These are phyloP conservation scores for Corydoras sp. DNA, from an alignment of 2,113 vertebrate species.

Conservation along the genomic window DNA sequence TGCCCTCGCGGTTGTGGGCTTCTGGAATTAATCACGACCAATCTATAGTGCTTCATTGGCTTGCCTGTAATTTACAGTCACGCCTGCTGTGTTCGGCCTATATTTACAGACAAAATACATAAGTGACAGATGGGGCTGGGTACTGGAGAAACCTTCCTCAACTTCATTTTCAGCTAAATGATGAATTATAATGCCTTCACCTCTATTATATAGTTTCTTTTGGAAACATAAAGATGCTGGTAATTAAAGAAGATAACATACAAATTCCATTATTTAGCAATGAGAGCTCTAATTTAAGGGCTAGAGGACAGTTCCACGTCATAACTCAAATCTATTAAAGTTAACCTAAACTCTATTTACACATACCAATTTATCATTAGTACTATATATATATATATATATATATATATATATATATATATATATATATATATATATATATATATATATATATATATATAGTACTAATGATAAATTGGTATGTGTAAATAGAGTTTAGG, in stretches of 20 bases:
- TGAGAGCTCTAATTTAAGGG: no score
- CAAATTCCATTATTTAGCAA: not conserved
- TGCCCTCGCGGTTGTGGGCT: slow-evolving; percentile 39
- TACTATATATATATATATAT: no score
- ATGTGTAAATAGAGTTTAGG: no score
- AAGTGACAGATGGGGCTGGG: not conserved
- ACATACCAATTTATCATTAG: no score
- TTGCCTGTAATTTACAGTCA: slow-evolving; percentile 61
- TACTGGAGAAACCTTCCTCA: not conserved
- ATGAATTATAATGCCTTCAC: not conserved
- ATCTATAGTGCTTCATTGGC: slow-evolving; percentile 49
- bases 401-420: no score
- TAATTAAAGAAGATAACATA: not conserved
- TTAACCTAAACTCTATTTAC: no score
- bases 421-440: no score
- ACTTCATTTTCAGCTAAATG: not conserved
- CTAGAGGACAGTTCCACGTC: no score
- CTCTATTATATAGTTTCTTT: not conserved
- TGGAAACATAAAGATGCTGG: not conserved
- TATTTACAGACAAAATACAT: slow-evolving; percentile 30
- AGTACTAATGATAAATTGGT: no score
- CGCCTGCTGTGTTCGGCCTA: slow-evolving; percentile 58
- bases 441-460: no score
- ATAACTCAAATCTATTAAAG: no score
- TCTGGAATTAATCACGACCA: slow-evolving; percentile 65